Percentiles rank a stretch among this genome's conserved stretches.
Conservation (phyloP, 2,888 invertebrate genomes). For the Habrosyne pyritoides region DNA sequence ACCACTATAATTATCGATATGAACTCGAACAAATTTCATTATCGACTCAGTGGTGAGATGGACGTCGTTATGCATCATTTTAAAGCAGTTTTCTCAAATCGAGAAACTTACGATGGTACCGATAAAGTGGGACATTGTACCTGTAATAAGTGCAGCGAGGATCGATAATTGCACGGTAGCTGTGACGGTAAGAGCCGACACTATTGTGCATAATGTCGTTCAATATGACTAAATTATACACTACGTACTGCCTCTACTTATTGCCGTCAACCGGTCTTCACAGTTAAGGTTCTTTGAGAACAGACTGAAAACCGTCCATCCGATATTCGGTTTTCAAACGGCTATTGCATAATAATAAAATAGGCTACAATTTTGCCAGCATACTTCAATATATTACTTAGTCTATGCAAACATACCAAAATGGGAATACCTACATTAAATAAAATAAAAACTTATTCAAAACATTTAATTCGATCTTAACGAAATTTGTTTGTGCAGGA, state of each 20-base stretch:
- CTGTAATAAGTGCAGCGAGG: constrained; percentile 58
- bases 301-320: not conserved
- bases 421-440: no score
- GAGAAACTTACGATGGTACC: constrained; percentile 45
- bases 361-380: no score
- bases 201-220: constrained; percentile 76
- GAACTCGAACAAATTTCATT: constrained; percentile 66
- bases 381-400: no score
- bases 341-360: no score
- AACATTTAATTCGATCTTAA: not conserved
- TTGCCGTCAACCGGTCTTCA: constrained; percentile 45
- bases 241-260: constrained; percentile 33
- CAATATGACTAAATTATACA: constrained; percentile 75
- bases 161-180: constrained; percentile 74
- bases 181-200: constrained; percentile 66
- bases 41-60: constrained; percentile 39
- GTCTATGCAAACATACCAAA: no score
- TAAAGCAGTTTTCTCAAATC: constrained; percentile 67
- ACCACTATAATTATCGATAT: constrained; percentile 56
- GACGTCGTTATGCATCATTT: constrained; percentile 66
- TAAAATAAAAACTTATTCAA: no score
- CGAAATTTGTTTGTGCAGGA: not conserved
- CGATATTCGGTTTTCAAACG: not conserved
- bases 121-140: constrained; percentile 56
- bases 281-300: constrained; percentile 19